These are phyloP conservation scores for Dasypogon diadema DNA, from an alignment of 2,888 invertebrate genomes.

Conservation along the genomic window DNA sequence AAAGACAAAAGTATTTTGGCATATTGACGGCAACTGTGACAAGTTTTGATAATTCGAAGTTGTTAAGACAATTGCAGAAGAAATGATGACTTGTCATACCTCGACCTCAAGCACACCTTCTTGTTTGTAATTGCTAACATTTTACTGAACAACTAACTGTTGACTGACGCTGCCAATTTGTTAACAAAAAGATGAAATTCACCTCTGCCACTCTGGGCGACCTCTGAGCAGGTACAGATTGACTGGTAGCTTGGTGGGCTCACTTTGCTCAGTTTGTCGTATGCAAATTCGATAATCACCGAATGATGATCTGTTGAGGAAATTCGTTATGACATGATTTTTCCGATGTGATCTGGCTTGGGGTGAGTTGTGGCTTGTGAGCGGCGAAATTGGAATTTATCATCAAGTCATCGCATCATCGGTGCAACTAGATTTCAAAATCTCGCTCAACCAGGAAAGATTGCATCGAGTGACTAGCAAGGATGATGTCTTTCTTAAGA, in stretches of 20 bases:
- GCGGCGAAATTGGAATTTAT: neutral
- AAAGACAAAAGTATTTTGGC: no score
- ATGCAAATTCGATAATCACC: slow-evolving; percentile 28
- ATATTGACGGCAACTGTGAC: no score
- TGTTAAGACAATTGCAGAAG: no score
- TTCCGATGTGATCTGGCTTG: slow-evolving; percentile 1
- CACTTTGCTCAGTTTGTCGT: neutral
- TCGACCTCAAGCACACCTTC: neutral
- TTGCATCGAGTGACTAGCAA: neutral
- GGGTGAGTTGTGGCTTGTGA: neutral
- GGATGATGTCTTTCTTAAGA: neutral
- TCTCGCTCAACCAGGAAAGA: neutral
- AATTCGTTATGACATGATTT: slow-evolving; percentile 24
- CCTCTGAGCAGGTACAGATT: neutral
- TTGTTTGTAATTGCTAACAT: neutral
- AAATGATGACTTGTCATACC: no score
- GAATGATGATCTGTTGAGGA: neutral
- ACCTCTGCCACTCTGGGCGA: neutral
- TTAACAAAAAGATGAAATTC: neutral
- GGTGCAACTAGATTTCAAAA: neutral
- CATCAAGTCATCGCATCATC: neutral
- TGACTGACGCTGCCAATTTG: neutral
- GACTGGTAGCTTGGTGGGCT: neutral
- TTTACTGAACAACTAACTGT: neutral
- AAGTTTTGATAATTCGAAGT: no score